These are phyloP conservation scores for Ditula angustiorana DNA, from an alignment of 2,888 invertebrate species.

Conservation along the genomic window DNA sequence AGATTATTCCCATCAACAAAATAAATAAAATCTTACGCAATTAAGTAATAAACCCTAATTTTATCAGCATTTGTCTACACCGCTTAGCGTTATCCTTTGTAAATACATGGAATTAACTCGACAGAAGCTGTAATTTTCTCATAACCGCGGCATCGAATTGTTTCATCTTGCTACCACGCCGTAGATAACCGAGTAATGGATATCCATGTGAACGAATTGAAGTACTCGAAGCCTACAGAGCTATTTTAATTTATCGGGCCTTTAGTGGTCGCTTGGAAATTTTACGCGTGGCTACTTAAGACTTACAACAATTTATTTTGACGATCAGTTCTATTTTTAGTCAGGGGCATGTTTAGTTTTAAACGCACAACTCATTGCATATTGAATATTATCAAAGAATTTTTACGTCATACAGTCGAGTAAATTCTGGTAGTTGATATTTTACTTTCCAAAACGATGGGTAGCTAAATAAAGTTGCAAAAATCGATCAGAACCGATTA, in stretches of 20 bases:
- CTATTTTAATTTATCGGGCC: slow-evolving; percentile 67
- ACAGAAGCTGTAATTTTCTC: slow-evolving; percentile 57
- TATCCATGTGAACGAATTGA: slow-evolving; percentile 58
- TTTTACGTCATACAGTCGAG: no score
- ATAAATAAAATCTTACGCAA: slow-evolving; percentile 3
- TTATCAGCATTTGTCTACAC: slow-evolving; percentile 24
- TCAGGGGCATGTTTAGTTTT: neutral
- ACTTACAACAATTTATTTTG: slow-evolving; percentile 45
- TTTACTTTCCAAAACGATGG: no score
- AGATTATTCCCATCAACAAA: neutral
- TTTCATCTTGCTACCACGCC: slow-evolving; percentile 53
- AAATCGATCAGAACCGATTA: no score
- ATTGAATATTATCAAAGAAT: neutral
- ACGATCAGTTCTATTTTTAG: slow-evolving; percentile 22
- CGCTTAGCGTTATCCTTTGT: slow-evolving; percentile 44
- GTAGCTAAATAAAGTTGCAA: no score
- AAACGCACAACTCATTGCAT: neutral
- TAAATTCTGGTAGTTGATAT: neutral
- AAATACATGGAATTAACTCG: slow-evolving; percentile 56
- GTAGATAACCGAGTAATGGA: slow-evolving; percentile 52
- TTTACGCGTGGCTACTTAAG: slow-evolving; percentile 51
- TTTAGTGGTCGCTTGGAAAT: slow-evolving; percentile 61
- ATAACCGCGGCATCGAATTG: slow-evolving; percentile 50
- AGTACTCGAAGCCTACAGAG: slow-evolving; percentile 56
- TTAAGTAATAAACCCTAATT: slow-evolving; percentile 24